phyloP scores from a whole-genome alignment of 2,888 invertebrate genomes.

The Caenorhabditis sp. region DNA sequence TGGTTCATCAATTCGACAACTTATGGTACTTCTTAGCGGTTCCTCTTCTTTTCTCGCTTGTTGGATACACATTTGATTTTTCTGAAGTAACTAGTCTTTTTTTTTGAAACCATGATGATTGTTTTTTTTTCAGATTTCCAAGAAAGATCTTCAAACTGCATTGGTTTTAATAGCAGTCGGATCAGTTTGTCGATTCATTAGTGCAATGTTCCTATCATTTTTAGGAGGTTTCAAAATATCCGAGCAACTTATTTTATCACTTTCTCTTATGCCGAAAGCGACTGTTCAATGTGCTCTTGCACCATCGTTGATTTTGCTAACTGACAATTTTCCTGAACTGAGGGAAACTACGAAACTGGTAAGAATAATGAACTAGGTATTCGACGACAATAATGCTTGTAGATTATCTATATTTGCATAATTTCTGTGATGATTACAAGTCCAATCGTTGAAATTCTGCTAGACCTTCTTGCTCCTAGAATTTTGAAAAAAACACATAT shows the following conservation, averaged over 20 bases:
- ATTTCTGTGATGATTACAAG: constrained; percentile 40
- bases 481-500: not conserved
- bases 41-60: constrained; percentile 42
- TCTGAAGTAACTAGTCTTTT: constrained; percentile 16
- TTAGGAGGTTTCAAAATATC: constrained; percentile 30
- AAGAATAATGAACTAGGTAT: not conserved
- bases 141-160: constrained; percentile 20
- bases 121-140: constrained; percentile 16
- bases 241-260: constrained; percentile 39
- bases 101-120: not conserved
- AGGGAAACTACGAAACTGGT: constrained; percentile 32
- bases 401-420: constrained; percentile 42
- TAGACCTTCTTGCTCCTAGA: constrained; percentile 25
- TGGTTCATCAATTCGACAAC: constrained; percentile 33
- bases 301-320: constrained; percentile 25
- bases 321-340: constrained; percentile 35
- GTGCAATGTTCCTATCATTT: constrained; percentile 29
- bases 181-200: constrained; percentile 19
- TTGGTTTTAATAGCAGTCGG: constrained; percentile 24
- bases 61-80: constrained; percentile 45
- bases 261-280: constrained; percentile 41
- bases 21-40: constrained; percentile 43
- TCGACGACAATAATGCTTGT: constrained; percentile 4
- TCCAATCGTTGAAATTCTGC: constrained; percentile 31
- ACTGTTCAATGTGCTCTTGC: constrained; percentile 49